Conservation (phyloP, 2,888 invertebrate genomes). For the Asteroscopus sphinx region DNA sequence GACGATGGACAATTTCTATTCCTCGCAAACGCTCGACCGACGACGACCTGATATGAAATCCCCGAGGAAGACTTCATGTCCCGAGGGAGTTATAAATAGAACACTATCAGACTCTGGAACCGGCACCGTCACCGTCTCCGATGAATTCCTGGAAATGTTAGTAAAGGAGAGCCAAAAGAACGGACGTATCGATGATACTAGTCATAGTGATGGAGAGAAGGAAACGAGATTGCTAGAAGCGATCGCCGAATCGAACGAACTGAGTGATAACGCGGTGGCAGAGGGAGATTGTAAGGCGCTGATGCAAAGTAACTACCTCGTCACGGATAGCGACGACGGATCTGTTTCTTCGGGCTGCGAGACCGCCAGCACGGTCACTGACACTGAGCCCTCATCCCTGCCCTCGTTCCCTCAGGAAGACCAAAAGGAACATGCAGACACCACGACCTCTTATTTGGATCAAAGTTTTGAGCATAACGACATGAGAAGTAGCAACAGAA, state of each 20-base stretch:
- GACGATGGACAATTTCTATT: conserved; percentile 84
- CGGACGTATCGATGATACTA: conserved; percentile 67
- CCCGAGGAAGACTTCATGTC: conserved; percentile 84
- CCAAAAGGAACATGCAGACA: conserved; percentile 75
- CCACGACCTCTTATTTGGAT: conserved; percentile 73
- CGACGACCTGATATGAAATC: conserved; percentile 85
- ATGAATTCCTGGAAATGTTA: conserved; percentile 76
- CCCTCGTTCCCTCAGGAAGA: conserved; percentile 84
- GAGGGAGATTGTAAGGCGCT: conserved; percentile 69
- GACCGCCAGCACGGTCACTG: conserved; percentile 93
- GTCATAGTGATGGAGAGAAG: conserved; percentile 73
- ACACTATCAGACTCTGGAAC: conserved; percentile 73
- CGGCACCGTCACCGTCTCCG: conserved; percentile 66
- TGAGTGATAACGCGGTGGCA: conserved; percentile 67
- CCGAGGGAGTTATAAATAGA: conserved; percentile 79
- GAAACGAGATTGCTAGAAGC: conserved; percentile 70
- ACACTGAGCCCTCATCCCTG: conserved; percentile 87
- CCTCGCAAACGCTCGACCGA: conserved; percentile 89
- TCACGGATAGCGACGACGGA: conserved; percentile 92
- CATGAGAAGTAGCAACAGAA: conserved; percentile 61
- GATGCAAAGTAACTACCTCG: conserved; percentile 87
- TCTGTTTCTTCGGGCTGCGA: conserved; percentile 95
- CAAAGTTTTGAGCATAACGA: conserved; percentile 66
- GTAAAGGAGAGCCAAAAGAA: conserved; percentile 74
- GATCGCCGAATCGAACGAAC: conserved; percentile 80